These are phyloP conservation scores for Arremon aurantiirostris DNA, from an alignment of 2,797 vertebrate species.

Conservation along the genomic window DNA sequence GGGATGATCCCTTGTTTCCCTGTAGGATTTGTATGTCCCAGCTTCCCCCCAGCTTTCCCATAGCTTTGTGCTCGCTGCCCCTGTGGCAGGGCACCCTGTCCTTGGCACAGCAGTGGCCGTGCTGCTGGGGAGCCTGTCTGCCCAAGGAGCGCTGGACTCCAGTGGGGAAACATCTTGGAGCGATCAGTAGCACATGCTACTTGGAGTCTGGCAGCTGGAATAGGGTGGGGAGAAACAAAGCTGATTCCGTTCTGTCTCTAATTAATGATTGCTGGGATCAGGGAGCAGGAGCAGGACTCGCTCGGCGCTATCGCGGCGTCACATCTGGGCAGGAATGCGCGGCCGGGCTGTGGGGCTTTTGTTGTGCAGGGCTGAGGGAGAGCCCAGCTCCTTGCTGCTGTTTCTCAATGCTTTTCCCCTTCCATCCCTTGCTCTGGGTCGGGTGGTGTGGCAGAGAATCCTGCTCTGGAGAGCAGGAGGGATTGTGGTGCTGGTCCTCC, in stretches of 20 bases:
- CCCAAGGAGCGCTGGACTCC: not conserved
- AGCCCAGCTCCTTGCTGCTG: not conserved
- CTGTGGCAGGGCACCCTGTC: not conserved
- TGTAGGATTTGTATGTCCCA: not conserved
- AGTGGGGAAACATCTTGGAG: slow-evolving; percentile 55
- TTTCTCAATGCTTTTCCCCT: not conserved
- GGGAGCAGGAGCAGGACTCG: slow-evolving; percentile 21
- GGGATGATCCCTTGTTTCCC: not conserved
- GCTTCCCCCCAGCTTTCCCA: rapidly evolving
- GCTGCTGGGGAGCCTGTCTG: not conserved
- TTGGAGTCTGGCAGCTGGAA: slow-evolving; percentile 63
- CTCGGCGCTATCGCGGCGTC: not conserved
- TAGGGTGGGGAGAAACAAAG: slow-evolving; percentile 62
- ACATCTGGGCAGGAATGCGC: slow-evolving; percentile 52
- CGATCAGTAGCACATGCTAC: slow-evolving; percentile 66
- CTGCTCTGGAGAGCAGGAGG: rapidly evolving
- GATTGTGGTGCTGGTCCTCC: not conserved
- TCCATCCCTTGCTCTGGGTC: rapidly evolving
- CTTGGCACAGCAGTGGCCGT: rapidly evolving
- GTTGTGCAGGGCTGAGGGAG: not conserved
- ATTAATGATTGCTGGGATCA: slow-evolving; percentile 53
- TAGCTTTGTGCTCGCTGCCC: not conserved
- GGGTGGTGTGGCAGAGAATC: not conserved
- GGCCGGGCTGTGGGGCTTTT: not conserved
- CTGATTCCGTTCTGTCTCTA: slow-evolving; percentile 56